Evolutionary conservation across 1,140 invertebrate genomes (phyloP), one percentile per base, ranked within the genome.

Genomic region (Bombyx mandarina): DNA sequence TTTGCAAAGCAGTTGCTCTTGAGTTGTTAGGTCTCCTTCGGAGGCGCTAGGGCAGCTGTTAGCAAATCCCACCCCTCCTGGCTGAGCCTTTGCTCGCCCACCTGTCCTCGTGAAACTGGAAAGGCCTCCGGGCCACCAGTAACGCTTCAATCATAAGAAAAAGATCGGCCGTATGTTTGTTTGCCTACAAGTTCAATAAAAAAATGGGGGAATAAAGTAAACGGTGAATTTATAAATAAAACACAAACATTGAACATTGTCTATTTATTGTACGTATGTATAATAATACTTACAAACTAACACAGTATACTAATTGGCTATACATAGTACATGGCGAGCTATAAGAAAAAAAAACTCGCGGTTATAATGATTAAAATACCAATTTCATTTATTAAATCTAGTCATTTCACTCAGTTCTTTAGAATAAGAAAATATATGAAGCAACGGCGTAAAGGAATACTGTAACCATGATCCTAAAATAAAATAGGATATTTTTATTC

Each of bases 251-350:
- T 74, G 76, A 82, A 82, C 79, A 82, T 80, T 80, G 73, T 79
- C 79, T 82, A 82, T 82, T 79, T 73, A 79, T 79, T 78, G 68
- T 82, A 79, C 77, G 72, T 79, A 78, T 69, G 60, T 66, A 74
- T 74, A 66, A 68, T 78, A 74, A 76, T 76, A 76, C 75, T 77
- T 79, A 79, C 65, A 68, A 59, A 59, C 63, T 68, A 66, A 63
- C 49, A 58, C 54, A 54, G 51, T 42, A 56, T 50, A 45, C 54
- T 59, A 56, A 73, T 52, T 73, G 57, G 61, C 63, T 59, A 63
- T 66, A 71, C 59, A 71, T 61, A 63, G 26, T 58, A 65, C 59
- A 58, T 62, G 56, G 56, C 60, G 61, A 71, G 63, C 43, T 42
- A 42, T 43, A 53, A n/a, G 52, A 53, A 43, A 9, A 50, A 12